phyloP scores from a whole-genome alignment of 37 sponge, comb jelly and placozoan species.

The Hormiphora californensis region DNA sequence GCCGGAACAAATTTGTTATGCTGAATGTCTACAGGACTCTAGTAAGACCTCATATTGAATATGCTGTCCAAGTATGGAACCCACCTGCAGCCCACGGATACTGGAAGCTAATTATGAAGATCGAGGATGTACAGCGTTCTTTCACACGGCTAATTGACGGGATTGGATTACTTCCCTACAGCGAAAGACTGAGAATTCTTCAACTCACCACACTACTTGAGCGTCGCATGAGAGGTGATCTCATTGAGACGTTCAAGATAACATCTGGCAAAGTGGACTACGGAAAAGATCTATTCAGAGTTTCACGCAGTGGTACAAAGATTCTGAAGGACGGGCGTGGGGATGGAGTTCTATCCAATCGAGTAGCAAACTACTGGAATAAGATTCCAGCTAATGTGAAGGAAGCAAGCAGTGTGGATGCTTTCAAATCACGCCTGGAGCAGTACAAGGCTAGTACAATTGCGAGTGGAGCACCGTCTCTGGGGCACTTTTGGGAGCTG shows the following conservation, averaged over 20 bases:
- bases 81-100: constrained; percentile 1
- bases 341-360: background rate
- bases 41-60: constrained; percentile 42
- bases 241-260: constrained; percentile 7
- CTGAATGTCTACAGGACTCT: constrained; percentile 24
- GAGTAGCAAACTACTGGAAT: constrained; percentile 27
- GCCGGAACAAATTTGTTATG: background rate
- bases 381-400: background rate
- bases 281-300: background rate
- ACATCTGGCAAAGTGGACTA: background rate
- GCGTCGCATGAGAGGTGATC: background rate
- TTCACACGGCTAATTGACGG: background rate
- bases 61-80: constrained; percentile 28
- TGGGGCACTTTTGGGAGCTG: too few relatives aligned
- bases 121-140: constrained; percentile 33
- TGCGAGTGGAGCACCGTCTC: too few relatives aligned
- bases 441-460: too few relatives aligned
- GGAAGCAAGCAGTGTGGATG: too few relatives aligned
- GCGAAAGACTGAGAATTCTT: background rate
- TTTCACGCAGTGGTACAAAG: constrained; percentile 3
- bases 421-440: too few relatives aligned
- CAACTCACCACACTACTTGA: background rate
- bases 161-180: background rate
- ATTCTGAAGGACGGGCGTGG: background rate
- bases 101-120: constrained; percentile 50